Percentiles rank a stretch among this genome's conserved stretches.
phyloP scores from a whole-genome alignment of 2,888 invertebrate genomes.

The Mythimna pallens region DNA sequence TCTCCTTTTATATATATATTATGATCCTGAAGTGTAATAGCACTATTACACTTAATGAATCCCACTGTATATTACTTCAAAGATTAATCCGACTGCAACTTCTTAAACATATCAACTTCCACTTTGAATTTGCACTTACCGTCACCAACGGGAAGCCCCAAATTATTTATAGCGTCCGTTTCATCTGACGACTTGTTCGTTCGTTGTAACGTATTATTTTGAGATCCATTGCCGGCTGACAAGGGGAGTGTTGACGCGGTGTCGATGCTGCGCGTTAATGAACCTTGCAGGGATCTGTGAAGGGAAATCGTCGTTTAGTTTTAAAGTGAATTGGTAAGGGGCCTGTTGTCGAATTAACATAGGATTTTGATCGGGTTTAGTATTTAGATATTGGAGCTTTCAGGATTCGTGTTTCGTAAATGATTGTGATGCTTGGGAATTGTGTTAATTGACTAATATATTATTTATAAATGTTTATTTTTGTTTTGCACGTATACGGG shows the following conservation, averaged over 20 bases:
- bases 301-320: slow-evolving; percentile 16
- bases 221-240: slow-evolving; percentile 84
- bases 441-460: neutral
- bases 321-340: slow-evolving; percentile 11
- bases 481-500: too few relatives aligned
- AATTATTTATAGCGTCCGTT: slow-evolving; percentile 85
- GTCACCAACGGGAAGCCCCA: slow-evolving; percentile 83
- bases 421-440: neutral
- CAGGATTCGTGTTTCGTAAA: slow-evolving; percentile 3
- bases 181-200: slow-evolving; percentile 81
- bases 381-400: slow-evolving; percentile 31
- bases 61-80: neutral
- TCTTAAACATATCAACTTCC: slow-evolving; percentile 30
- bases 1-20: too few relatives aligned
- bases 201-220: slow-evolving; percentile 86
- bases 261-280: slow-evolving; percentile 87
- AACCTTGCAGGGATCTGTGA: slow-evolving; percentile 85
- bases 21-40: too few relatives aligned
- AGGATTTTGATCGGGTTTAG: slow-evolving; percentile 30
- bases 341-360: slow-evolving; percentile 49
- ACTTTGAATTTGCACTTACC: slow-evolving; percentile 61
- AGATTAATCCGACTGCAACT: slow-evolving; percentile 12
- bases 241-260: slow-evolving; percentile 86
- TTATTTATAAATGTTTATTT: neutral
- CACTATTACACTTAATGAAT: neutral